Base-by-base conservation (phyloP, 2,113 vertebrate species). In the Craseonycteris thonglongyai region DNA sequence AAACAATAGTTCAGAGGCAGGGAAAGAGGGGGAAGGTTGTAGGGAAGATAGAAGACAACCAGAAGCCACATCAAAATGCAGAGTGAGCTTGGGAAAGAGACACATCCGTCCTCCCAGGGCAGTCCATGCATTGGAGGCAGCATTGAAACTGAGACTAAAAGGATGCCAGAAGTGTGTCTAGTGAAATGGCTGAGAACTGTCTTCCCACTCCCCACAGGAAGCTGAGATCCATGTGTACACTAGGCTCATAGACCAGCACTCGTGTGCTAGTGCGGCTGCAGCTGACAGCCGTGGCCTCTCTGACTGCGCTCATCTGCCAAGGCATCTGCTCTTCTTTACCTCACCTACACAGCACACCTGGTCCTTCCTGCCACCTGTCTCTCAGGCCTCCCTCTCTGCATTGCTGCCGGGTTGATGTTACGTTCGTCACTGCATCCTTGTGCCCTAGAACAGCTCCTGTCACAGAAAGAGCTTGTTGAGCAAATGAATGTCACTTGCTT, bases 331-430 rank as follows among this genome's bases (percentile, higher is more conserved):
- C 22, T 69, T 22, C 16, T 54, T 12, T 13, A 24, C 35, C 69
- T 58, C 30, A 0, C 28, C 42, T 21, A 38, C 12, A 84, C 7
- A 28, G 30, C 3, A 15, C 1, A 26, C 1, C 28, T n/a, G 18
- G 68, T 45, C 26, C 26, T 35, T 63, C 21, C 47, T 42, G 10
- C 47, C 49, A 61, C 0, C n/a, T 33, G 24, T 38, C 30, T 10
- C 47, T 18, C 35, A 8, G n/a, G 26, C 49, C 33, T 81, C 42
- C 65, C 12, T 16, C 38, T 22, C 54, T 16, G 13, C 16, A 10
- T 2, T 16, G 22, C 33, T 49, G 14, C 42, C 80, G 11, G 14
- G 24, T n/a, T 5, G 28, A 15, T 10, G 4, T 2, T 30, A 19
- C 2, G 11, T 47, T 54, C 59, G 19, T 18, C 71, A 26, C 7